These are phyloP conservation scores for Hirtodrosophila alboralis DNA, from an alignment of 2,888 invertebrate genomes.

Conservation along the genomic window DNA sequence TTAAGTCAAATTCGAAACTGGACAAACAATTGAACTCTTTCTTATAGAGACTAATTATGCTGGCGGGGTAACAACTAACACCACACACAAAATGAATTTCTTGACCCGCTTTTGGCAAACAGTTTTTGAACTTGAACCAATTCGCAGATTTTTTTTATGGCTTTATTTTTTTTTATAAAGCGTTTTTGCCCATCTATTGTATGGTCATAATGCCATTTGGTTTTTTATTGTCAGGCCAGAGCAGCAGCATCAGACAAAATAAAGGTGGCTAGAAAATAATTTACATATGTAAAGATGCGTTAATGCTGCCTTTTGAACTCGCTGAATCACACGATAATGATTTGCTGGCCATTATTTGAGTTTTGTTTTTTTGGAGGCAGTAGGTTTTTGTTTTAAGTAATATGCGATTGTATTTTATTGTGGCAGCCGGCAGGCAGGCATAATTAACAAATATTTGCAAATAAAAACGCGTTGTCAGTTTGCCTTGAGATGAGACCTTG, in stretches of 20 bases:
- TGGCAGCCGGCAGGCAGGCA: too few relatives aligned
- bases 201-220: conserved; percentile 40
- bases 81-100: not conserved
- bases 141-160: conserved; percentile 40
- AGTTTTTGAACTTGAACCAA: conserved; percentile 74
- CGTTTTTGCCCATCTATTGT: conserved; percentile 33
- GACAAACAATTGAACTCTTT: conserved; percentile 65
- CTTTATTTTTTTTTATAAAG: too few relatives aligned
- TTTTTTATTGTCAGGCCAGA: conserved; percentile 47
- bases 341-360: conserved; percentile 10
- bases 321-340: conserved; percentile 35
- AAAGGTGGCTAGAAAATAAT: conserved; percentile 61
- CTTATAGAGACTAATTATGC: conserved; percentile 22
- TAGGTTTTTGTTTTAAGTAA: conserved; percentile 22
- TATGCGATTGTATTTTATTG: conserved; percentile 27
- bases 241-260: conserved; percentile 22
- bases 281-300: conserved; percentile 54
- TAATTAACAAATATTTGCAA: conserved; percentile 79
- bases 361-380: too few relatives aligned
- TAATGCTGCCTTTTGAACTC: conserved; percentile 19
- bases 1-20: not conserved
- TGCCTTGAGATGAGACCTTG: conserved; percentile 65
- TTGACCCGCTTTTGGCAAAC: conserved; percentile 69
- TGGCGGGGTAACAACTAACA: not conserved
- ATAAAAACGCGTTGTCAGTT: conserved; percentile 34